A percentile compares a stretch with the other conserved stretches of the same genome.
phyloP scores from a whole-genome alignment of 2,888 invertebrate species.

The Diadegma fenestrale region DNA sequence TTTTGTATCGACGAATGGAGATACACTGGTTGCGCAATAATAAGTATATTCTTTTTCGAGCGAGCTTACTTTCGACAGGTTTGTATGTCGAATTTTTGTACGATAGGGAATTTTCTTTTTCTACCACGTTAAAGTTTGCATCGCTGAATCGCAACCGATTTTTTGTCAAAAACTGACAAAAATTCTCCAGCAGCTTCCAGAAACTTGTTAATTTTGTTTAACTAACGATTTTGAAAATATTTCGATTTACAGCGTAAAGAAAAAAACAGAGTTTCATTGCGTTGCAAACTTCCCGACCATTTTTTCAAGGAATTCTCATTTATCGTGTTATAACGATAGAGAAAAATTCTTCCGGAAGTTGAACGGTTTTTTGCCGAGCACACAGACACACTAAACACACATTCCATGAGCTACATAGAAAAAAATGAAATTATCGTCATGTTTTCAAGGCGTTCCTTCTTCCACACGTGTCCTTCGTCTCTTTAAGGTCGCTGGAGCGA shows the following conservation, averaged over 20 bases:
- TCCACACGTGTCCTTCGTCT: constrained; percentile 13
- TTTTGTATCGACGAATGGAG: constrained; percentile 42
- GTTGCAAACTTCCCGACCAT: background rate
- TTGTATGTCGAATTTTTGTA: constrained; percentile 56
- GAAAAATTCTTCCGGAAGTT: constrained; percentile 41
- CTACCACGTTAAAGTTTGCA: background rate
- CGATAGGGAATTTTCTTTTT: constrained; percentile 11
- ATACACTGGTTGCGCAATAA: constrained; percentile 21
- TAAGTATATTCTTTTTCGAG: constrained; percentile 32
- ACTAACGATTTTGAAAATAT: background rate
- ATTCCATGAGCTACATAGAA: constrained; percentile 53
- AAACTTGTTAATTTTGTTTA: background rate
- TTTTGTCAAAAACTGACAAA: background rate
- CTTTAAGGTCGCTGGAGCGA: constrained; percentile 2
- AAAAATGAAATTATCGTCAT: background rate
- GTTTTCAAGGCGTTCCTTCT: constrained; percentile 12
- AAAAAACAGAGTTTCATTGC: background rate
- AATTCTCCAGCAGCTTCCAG: background rate
- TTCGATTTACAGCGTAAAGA: background rate
- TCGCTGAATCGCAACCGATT: background rate
- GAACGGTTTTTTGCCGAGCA: constrained; percentile 49
- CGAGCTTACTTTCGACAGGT: constrained; percentile 59
- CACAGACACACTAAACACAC: constrained; percentile 51
- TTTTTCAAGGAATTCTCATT: constrained; percentile 2
- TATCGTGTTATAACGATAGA: constrained; percentile 43